phyloP scores from a whole-genome alignment of 2,888 invertebrate genomes.

The Yponomeuta malinellus region DNA sequence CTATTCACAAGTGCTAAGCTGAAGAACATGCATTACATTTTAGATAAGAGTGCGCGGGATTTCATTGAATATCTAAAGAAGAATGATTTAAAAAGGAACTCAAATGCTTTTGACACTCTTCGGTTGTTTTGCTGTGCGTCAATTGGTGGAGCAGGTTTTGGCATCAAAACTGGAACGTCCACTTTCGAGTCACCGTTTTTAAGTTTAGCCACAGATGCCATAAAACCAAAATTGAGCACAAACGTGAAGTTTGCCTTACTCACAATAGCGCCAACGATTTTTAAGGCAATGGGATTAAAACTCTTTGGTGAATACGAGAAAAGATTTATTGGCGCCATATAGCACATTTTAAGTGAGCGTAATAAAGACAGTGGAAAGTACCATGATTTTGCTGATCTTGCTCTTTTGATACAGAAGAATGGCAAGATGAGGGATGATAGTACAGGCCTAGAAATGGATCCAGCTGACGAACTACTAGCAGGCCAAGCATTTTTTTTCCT shows the following conservation, averaged over 20 bases:
- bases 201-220: slow-evolving; percentile 29
- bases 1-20: slow-evolving; percentile 50
- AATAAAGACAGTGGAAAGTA: slow-evolving; percentile 32
- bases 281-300: slow-evolving; percentile 33
- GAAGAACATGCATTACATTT: slow-evolving; percentile 53
- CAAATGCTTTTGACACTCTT: slow-evolving; percentile 31
- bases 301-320: slow-evolving; percentile 39
- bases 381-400: slow-evolving; percentile 51
- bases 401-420: slow-evolving; percentile 42
- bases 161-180: slow-evolving; percentile 41
- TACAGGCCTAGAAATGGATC: slow-evolving; percentile 39
- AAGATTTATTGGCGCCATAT: slow-evolving; percentile 47
- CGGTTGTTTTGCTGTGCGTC: slow-evolving; percentile 39
- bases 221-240: slow-evolving; percentile 24
- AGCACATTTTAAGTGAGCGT: slow-evolving; percentile 40
- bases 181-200: slow-evolving; percentile 49
- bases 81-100: slow-evolving; percentile 32
- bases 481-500: slow-evolving; percentile 57
- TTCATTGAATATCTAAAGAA: slow-evolving; percentile 37
- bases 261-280: slow-evolving; percentile 25
- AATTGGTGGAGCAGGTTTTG: slow-evolving; percentile 51
- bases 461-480: slow-evolving; percentile 47
- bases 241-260: slow-evolving; percentile 34
- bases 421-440: slow-evolving; percentile 39
- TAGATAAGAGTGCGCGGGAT: slow-evolving; percentile 46